phyloP scores from a whole-genome alignment of 2,888 invertebrate genomes.

The Lypha dubia region DNA sequence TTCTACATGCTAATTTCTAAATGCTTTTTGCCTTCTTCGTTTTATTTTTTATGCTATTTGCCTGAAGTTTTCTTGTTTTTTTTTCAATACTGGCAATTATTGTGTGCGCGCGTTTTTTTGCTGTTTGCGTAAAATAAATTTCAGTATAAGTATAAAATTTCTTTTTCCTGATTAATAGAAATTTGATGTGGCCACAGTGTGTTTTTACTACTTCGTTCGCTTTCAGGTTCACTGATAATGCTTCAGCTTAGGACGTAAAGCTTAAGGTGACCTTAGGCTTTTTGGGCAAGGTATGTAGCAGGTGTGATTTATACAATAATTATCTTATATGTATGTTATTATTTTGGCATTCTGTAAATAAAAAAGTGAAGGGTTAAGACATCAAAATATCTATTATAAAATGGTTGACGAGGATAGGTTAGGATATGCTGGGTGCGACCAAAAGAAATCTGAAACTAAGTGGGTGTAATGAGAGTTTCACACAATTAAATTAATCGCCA shows the following conservation, averaged over 20 bases:
- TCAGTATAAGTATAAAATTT: constrained; percentile 56
- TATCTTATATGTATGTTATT: constrained; percentile 30
- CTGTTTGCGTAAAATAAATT: constrained; percentile 41
- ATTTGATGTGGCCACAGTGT: constrained; percentile 3
- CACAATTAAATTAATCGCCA: no score
- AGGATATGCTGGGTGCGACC: no score
- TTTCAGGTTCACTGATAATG: constrained; percentile 58
- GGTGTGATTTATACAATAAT: constrained; percentile 22
- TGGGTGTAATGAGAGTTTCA: no score
- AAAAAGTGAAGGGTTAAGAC: constrained; percentile 42
- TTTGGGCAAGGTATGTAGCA: no score
- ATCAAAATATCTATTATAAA: background rate
- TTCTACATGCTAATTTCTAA: constrained; percentile 55
- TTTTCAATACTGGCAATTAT: constrained; percentile 38
- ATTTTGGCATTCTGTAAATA: constrained; percentile 42
- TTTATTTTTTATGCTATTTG: background rate
- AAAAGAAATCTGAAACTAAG: no score
- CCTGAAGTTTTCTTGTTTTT: constrained; percentile 21
- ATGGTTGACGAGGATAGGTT: no score
- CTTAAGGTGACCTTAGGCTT: no score
- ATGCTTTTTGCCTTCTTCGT: constrained; percentile 2
- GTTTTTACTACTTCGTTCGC: background rate
- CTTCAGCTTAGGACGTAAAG: no score
- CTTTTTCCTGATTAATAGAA: constrained; percentile 66
- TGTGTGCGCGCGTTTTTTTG: constrained; percentile 64